A percentile compares a stretch with the other conserved stretches of the same genome.
phyloP scores from a whole-genome alignment of 2,888 invertebrate species.

The Drosophila barbarae region DNA sequence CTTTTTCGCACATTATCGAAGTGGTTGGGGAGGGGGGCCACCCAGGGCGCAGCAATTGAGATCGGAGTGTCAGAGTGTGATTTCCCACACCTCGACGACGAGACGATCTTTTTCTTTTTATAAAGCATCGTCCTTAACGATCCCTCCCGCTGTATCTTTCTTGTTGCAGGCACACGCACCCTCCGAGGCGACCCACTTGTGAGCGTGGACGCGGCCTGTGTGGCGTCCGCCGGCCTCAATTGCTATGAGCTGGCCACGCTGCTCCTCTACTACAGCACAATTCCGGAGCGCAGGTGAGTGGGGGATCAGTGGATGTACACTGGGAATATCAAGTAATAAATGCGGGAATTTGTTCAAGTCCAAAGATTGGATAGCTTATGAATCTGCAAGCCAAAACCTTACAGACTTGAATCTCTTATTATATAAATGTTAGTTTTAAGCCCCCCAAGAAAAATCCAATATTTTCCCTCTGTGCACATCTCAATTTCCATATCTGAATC shows the following conservation, averaged over 20 bases:
- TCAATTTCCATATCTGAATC: conserved; percentile 38
- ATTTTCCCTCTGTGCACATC: conserved; percentile 22
- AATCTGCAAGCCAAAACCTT: not conserved
- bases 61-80: conserved; percentile 36
- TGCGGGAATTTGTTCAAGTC: not conserved
- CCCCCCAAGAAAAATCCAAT: not conserved
- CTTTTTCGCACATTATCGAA: conserved; percentile 68
- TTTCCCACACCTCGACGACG: conserved; percentile 26
- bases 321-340: not conserved
- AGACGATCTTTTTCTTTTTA: conserved; percentile 9
- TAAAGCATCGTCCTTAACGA: conserved; percentile 11
- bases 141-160: not conserved
- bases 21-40: conserved; percentile 46
- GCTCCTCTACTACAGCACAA: conserved; percentile 86
- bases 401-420: not conserved
- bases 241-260: conserved; percentile 86
- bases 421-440: no score
- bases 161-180: conserved; percentile 84
- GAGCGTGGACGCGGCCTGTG: conserved; percentile 83
- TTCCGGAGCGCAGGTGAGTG: conserved; percentile 84
- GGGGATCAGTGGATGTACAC: conserved; percentile 25
- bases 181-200: conserved; percentile 84
- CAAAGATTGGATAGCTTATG: not conserved
- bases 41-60: conserved; percentile 55
- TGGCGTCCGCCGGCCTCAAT: conserved; percentile 82